Evolutionary conservation across 1,140 invertebrate species (phyloP).

Genomic region (Metopolophium dirhodum): DNA sequence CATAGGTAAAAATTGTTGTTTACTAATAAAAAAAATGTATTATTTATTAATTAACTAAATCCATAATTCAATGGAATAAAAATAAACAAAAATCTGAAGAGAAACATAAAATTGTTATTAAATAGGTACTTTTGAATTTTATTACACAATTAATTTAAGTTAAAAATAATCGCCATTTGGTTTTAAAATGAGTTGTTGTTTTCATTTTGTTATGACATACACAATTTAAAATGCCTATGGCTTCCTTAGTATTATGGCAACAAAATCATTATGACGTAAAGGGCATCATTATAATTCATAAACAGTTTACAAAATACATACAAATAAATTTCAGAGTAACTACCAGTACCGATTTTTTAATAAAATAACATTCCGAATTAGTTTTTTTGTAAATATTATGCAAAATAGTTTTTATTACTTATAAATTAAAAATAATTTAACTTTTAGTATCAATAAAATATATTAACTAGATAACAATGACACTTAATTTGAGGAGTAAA

Average conservation of each 20-base stretch:
- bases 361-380: background rate
- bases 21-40: background rate
- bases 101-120: background rate
- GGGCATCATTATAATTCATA: background rate
- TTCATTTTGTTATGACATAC: background rate
- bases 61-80: background rate
- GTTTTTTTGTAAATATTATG: background rate
- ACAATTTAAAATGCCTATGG: slow-evolving; percentile 7
- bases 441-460: background rate
- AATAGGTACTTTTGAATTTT: background rate
- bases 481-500: background rate
- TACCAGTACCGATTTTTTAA: background rate
- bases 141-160: background rate
- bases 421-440: background rate
- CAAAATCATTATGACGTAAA: background rate
- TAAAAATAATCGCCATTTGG: background rate
- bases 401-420: background rate
- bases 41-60: background rate
- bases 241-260: background rate
- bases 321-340: background rate
- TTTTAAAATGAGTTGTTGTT: slow-evolving; percentile 2
- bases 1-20: too few species aligned
- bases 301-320: background rate
- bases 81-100: background rate
- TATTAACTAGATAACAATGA: background rate